Evolutionary conservation across 1,140 invertebrate genomes (phyloP), one percentile per base, ranked within the genome.

Genomic region (Trachymyrmex septentrionalis): DNA sequence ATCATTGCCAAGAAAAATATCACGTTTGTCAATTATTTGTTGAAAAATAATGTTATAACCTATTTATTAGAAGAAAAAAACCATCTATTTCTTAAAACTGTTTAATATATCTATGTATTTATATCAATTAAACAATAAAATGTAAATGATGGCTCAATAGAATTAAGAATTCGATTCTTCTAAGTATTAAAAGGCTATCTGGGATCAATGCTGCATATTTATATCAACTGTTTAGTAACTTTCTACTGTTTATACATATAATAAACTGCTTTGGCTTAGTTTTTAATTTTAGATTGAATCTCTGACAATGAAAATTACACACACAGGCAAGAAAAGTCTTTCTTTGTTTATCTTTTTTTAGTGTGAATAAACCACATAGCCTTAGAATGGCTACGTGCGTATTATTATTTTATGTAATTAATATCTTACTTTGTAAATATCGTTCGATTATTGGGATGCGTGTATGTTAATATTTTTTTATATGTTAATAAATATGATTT

Each of bases 391-490:
- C 24, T 16, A 64, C 27, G 38, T 77, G 10, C 44, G 71, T 73
- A 82, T 73, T 84, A 59, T 48, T 71, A 53, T 53, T 21, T 21
- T 63, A 44, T 80, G 85, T 87, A 89, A 89, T 87, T 85, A 84
- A 59, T 80, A 55, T n/a, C 30, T 66, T 38, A 84, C 10, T 67
- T 44, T 91, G 89, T 91, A 91, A 88, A 91, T 91, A 91, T 86
- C 57, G 59, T 78, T 72, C 66, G 67, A 77, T 76, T 72, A 44
- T 50, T 30, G 30, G 61, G 55, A 21, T 88, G 72, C 34, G 75
- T 64, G 61, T 76, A 67, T 81, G 64, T 88, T 48, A 67, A 90
- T 87, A 90, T 81, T 90, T 91, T 44, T 92, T 82, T 91, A 92
- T 90, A 59, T 19, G 53, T 16, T 81, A 91, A 91, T 91, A 91